Conservation (phyloP, 30 jellyfish, hydroid and myxozoan genomes). For the Pseudorhiza aurosa region DNA sequence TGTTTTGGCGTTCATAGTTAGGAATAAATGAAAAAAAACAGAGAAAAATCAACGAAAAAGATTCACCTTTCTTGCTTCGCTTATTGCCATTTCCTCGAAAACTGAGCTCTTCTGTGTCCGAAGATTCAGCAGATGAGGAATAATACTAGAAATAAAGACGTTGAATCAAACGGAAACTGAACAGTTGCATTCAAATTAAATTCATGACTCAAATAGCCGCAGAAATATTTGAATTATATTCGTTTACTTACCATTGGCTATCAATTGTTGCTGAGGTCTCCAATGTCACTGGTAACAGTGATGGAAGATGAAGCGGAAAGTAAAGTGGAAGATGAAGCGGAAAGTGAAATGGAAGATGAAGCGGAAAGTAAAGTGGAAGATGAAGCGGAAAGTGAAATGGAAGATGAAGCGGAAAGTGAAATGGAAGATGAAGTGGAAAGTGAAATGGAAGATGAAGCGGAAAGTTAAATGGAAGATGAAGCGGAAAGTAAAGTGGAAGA, state of each 20-base stretch:
- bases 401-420: too few species aligned
- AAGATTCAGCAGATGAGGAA: slow-evolving; percentile 23
- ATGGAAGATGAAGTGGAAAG: too few species aligned
- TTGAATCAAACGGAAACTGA: too few species aligned
- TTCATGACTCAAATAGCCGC: too few species aligned
- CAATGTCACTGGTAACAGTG: not conserved
- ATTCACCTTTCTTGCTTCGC: not conserved
- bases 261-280: too few species aligned
- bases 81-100: not conserved
- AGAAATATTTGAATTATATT: too few species aligned
- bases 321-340: not conserved
- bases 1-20: too few species aligned
- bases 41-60: too few species aligned
- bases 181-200: too few species aligned
- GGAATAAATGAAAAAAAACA: too few species aligned
- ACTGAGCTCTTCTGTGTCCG: slow-evolving; percentile 19
- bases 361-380: not conserved
- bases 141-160: slow-evolving; percentile 2
- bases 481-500: not conserved
- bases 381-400: too few species aligned
- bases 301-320: not conserved
- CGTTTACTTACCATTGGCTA: too few species aligned
- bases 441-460: not conserved
- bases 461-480: not conserved
- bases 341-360: not conserved